Percentiles rank a stretch among this genome's conserved stretches.
Conservation (phyloP, 1,140 invertebrate species). For the Polypedilum pembai region DNA sequence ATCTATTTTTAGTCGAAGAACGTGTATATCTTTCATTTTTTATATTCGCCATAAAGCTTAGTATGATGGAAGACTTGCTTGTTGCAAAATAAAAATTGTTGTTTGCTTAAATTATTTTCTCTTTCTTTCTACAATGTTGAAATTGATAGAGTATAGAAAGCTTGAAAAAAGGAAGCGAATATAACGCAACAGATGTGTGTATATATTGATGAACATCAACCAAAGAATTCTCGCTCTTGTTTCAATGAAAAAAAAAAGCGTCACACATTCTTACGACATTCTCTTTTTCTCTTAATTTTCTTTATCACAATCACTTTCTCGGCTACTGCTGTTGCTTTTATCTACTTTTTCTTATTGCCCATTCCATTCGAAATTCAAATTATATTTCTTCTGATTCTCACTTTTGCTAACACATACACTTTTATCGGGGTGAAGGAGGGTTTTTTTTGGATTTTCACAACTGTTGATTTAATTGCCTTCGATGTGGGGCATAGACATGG, state of each 20-base stretch:
- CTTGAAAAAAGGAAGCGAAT: no score
- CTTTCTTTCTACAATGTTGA: no score
- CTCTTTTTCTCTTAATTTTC: neutral
- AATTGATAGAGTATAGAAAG: no score
- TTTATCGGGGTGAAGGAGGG: neutral
- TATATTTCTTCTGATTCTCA: neutral
- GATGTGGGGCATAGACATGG: neutral
- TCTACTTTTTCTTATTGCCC: neutral
- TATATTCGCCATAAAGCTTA: no score
- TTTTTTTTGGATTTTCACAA: neutral
- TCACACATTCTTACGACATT: neutral
- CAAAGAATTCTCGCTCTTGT: no score
- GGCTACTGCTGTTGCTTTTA: neutral
- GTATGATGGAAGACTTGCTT: no score
- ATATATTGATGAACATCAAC: no score
- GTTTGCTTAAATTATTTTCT: no score
- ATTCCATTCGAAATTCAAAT: neutral
- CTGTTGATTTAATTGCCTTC: constrained; percentile 17
- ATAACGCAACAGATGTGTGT: no score
- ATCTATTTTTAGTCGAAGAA: no score
- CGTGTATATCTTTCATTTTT: no score
- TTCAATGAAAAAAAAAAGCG: neutral
- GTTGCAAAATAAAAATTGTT: no score
- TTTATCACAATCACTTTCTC: neutral
- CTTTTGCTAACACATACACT: neutral